Evolutionary conservation across 23 tunicate genomes (phyloP), one percentile per base, ranked within the genome.

Genomic region (Trididemnum clinides): DNA sequence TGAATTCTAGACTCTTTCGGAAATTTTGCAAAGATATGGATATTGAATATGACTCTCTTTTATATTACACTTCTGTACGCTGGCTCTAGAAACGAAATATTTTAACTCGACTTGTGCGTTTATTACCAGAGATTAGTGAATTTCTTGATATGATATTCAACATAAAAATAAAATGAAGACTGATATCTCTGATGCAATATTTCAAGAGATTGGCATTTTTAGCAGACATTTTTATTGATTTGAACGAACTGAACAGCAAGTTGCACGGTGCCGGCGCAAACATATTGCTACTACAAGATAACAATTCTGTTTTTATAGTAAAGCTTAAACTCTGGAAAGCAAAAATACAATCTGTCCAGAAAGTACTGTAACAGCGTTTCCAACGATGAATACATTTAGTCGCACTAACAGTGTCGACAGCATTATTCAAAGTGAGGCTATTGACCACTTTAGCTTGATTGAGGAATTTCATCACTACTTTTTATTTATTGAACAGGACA

Each of bases 381-480:
- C 77, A 71, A 71, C 38, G 15, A 30, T 82, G 36, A 71, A 82
- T 82, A 74, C 28, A 82, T 49, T 82, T 57, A 33, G 25, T 82
- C 57, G 33, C 34, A 82, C 81, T 15, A 82, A 70, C 35, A 82
- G 86, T 82, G 32, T 82, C 64, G n/a, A 33, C 57, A 20, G 15
- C 29, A 57, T 65, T 39, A 30, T 82, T 82, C 81, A 39, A 82
- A 71, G 86, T 71, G 77, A 71, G 19, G 77, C 25, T 71, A 23
- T 71, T 71, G 77, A 71, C 19, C 77, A 71, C 39, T 82, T 82
- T 35, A 71, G 33, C 25, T 74, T 82, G 57, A 82, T 82, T 82
- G 57, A 71, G 21, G 86, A 82, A 82, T 82, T 82, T 70, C 81
- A 82, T 39, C 86, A 72, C 57, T 82, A 82, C 81, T 82, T 82